Evolutionary conservation across 2,113 vertebrate species (phyloP).

Genomic region (Chauna torquata): DNA sequence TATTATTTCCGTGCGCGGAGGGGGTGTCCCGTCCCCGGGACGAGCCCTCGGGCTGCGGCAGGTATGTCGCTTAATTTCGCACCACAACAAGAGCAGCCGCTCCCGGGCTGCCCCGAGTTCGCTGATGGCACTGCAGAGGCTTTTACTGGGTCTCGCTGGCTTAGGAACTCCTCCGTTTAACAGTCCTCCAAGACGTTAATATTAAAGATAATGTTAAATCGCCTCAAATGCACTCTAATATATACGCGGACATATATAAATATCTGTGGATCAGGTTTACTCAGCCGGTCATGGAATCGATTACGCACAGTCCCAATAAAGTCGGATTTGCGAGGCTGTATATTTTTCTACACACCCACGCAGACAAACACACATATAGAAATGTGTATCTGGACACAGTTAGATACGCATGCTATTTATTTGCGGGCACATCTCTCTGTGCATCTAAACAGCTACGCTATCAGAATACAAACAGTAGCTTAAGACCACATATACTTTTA

Average conservation of each 20-base stretch:
- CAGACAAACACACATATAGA: neutral
- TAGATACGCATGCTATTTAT: neutral
- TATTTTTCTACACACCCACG: conserved; percentile 30
- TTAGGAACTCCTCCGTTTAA: neutral
- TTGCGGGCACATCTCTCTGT: neutral
- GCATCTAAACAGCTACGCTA: neutral
- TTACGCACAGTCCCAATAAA: conserved; percentile 18
- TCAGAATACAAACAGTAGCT: neutral
- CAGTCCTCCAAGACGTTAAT: neutral
- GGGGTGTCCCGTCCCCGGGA: accelerated
- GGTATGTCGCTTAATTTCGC: neutral
- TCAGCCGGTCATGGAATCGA: neutral
- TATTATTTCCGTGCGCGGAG: neutral
- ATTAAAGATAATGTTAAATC: neutral
- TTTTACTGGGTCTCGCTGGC: neutral
- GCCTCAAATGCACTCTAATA: neutral
- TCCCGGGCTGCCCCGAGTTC: neutral
- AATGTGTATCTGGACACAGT: neutral
- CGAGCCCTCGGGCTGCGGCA: neutral
- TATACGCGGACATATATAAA: neutral
- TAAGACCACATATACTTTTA: neutral
- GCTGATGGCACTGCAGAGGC: neutral
- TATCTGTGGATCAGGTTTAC: neutral
- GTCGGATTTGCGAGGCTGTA: conserved; percentile 19
- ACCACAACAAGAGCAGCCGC: neutral